Conservation (phyloP, 1,140 invertebrate species). For the Trichomalopsis sarcophagae region DNA sequence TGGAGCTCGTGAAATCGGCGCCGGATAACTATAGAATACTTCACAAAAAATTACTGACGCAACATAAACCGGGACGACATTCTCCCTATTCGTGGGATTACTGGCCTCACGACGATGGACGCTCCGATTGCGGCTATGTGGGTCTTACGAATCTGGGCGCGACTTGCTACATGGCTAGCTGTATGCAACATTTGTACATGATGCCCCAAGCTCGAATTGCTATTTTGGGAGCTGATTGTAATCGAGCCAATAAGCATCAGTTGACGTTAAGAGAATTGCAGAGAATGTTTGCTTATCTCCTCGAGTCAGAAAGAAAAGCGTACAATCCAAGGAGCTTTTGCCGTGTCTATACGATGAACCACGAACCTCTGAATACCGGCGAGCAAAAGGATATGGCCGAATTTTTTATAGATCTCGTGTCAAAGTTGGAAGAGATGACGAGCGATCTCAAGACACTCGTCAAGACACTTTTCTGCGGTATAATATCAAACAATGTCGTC, state of each 20-base stretch:
- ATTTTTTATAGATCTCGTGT: constrained; percentile 97
- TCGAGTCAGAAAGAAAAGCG: constrained; percentile 95
- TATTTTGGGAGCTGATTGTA: constrained; percentile 83
- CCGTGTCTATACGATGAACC: constrained; percentile 97
- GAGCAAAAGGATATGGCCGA: constrained; percentile 99
- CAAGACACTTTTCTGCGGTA: constrained; percentile 94
- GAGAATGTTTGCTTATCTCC: constrained; percentile 95
- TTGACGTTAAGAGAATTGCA: constrained; percentile 90
- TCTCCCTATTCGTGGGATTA: constrained; percentile 96
- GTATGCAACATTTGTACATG: constrained; percentile 97
- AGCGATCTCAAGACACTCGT: constrained; percentile 92
- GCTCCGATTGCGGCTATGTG: constrained; percentile 95
- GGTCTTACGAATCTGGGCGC: constrained; percentile 95
- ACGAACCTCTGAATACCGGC: constrained; percentile 94
- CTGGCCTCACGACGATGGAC: constrained; percentile 95
- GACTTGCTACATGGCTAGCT: constrained; percentile 97
- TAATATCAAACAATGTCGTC: constrained; percentile 95
- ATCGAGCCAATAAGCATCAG: constrained; percentile 84
- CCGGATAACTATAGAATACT: constrained; percentile 91
- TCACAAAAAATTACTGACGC: constrained; percentile 87
- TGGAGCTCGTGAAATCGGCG: constrained; percentile 89
- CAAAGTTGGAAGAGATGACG: constrained; percentile 97
- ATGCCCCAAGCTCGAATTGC: constrained; percentile 92
- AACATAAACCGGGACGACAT: constrained; percentile 90
- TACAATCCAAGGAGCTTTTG: constrained; percentile 97